phyloP scores from a whole-genome alignment of 2,797 vertebrate genomes.

The Channa striata region DNA sequence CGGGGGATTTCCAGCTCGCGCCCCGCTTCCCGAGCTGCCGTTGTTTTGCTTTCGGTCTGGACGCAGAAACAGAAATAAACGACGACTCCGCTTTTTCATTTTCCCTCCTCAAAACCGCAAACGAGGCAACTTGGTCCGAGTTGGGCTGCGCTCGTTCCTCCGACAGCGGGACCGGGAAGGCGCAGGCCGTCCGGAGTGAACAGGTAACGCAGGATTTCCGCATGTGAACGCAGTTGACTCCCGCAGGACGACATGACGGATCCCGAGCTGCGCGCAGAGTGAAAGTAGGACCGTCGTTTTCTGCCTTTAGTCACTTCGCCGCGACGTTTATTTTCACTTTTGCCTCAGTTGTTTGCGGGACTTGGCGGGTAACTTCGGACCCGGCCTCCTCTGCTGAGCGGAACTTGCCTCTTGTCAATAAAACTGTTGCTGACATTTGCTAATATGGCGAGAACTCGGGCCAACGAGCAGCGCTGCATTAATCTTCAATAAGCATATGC shows the following conservation, averaged over 20 bases:
- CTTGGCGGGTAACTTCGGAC: constrained; percentile 40
- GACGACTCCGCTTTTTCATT: constrained; percentile 62
- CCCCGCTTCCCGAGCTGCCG: constrained; percentile 70
- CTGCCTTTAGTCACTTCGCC: constrained; percentile 59
- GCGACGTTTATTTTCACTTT: constrained; percentile 91
- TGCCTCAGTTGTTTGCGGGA: constrained; percentile 74
- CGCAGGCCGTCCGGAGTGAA: constrained; percentile 51
- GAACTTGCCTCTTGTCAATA: constrained; percentile 17
- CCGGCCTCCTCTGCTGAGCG: constrained; percentile 6
- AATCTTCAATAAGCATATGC: too few species aligned
- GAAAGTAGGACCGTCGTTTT: constrained; percentile 75
- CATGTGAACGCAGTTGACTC: constrained; percentile 48
- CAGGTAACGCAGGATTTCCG: constrained; percentile 75
- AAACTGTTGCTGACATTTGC: background rate
- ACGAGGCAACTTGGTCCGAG: constrained; percentile 1
- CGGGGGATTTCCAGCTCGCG: constrained; percentile 90
- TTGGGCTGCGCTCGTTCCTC: background rate
- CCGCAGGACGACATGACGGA: constrained; percentile 60
- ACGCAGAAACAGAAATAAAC: constrained; percentile 81
- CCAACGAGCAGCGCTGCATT: too few species aligned
- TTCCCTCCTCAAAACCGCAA: constrained; percentile 10
- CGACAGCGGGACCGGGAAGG: constrained; percentile 40
- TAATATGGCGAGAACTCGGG: background rate
- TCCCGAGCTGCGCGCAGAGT: constrained; percentile 45
- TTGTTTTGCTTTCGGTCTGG: constrained; percentile 99